Conservation (phyloP, 1,140 invertebrate species). For the Zaprionus kolodkinae region DNA sequence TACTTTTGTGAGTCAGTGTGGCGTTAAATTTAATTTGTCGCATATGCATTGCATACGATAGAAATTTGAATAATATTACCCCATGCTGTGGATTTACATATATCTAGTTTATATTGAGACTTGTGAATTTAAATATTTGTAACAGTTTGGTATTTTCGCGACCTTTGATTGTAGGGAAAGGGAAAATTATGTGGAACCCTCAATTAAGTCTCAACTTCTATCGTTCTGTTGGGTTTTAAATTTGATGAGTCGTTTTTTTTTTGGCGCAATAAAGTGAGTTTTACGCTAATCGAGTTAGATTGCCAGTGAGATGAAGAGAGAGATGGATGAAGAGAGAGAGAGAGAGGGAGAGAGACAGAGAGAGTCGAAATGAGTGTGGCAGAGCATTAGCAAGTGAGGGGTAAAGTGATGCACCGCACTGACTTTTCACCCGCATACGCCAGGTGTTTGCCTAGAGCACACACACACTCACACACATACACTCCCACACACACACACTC, state of each 20-base stretch:
- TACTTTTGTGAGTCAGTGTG: slow-evolving; percentile 38
- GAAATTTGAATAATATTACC: slow-evolving; percentile 12
- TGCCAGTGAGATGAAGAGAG: neutral
- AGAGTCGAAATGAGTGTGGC: neutral
- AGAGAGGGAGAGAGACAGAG: neutral
- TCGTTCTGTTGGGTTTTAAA: neutral
- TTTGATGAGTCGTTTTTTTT: neutral
- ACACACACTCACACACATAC: slow-evolving; percentile 21
- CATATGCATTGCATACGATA: neutral
- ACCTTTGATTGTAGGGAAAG: neutral
- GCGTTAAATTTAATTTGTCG: slow-evolving; percentile 48
- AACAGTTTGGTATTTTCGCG: neutral
- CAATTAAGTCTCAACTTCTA: neutral
- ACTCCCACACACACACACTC: slow-evolving; percentile 17
- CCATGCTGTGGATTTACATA: neutral
- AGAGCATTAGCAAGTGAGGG: neutral
- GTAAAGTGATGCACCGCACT: neutral
- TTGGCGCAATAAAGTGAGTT: slow-evolving; percentile 5
- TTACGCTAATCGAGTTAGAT: slow-evolving; percentile 18
- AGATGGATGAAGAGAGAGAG: neutral
- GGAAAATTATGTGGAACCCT: neutral
- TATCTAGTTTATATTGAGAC: neutral
- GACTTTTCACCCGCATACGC: slow-evolving; percentile 13
- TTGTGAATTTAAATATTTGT: too few relatives aligned
- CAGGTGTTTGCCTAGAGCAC: slow-evolving; percentile 30